Base-by-base conservation (phyloP, 2,113 vertebrate genomes). In the Pseudorhombus dupliciocellatus region DNA sequence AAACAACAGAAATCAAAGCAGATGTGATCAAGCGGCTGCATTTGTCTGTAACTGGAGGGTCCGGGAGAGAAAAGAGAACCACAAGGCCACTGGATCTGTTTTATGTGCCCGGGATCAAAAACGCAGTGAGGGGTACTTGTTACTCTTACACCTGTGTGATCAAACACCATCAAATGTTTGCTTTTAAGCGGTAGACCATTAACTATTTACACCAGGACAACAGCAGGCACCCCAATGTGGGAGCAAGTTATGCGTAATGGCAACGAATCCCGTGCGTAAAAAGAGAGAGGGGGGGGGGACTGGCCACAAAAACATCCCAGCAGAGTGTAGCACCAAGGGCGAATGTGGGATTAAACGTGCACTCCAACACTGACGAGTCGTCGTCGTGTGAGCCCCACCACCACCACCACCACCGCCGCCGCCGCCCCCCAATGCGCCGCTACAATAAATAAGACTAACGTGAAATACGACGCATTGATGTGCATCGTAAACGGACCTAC, bases 61-160 rank as follows among this genome's bases (percentile, higher is more conserved):
- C 63, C 34, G 31, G 28, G 16, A 40, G 37, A 40, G 7, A 4
- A 26, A 30, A 58, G 66, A 73, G 37, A 46, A 44, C 25, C 30
- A 37, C 0, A 56, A 82, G n/a, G 53, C 55, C 31, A 64, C 61
- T 65, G 30, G 10, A 67, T 59, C 66, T 80, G 74, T 83, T 81
- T 78, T 75, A 79, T 80, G 79, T 62, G 50, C 5, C 37, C 48
- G 1, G 24, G 59, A 83, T 88, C 71, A 71, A 79, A 84, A 84
- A 74, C 73, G 73, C 60, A 70, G 72, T 51, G 34, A 44, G 68
- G 48, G 44, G 31, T 30, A 83, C 80, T 80, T 89, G 84, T 85
- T 87, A 87, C 85, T 70, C 54, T 20, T 65, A 73, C 70, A 89
- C 76, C 84, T 90, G 87, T 88, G 52, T 71, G 85, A 86, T 86